Evolutionary conservation across 2,797 vertebrate genomes (phyloP), one percentile per base, ranked within the genome.

Genomic region (Cygnus olor): DNA sequence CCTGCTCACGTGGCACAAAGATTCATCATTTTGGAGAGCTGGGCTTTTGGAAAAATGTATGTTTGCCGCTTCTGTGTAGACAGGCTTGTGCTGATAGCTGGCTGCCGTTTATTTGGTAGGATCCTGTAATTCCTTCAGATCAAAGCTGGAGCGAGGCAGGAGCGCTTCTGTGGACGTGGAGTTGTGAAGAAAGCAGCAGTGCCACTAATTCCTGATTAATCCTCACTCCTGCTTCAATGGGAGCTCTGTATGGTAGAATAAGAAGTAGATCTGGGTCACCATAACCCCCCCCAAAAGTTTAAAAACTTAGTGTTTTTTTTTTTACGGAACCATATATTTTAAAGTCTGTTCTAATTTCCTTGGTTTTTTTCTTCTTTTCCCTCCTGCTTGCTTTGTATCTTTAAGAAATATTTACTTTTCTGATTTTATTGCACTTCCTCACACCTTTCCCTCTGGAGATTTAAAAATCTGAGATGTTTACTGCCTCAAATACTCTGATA

Each of bases 381-480:
- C 8, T 44, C 17, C 8, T 44, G 13, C 89, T 88, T 61, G 11
- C 32, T 90, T 90, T 73, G 40, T 80, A 42, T 94, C 83, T 94
- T 88, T 86, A 69, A 84, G 77, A 91, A 91, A 86, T 58, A 85
- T 56, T 49, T 82, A 63, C 73, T 94, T 91, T 80, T 88, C 73
- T 65, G 30, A 0, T 60, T 96, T 94, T 86, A 93, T 78, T 91
- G 60, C 5, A 32, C 68, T 93, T 96, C 91, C 92, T 95, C 74
- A 91, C 80, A 96, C 45, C 57, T 94, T 87, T 40, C 38, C 20
- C 78, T 82, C 58, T 66, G n/a, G 93, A 91, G 93, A 71, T 78
- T 89, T 85, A 74, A 80, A 94, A 92, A 90, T 83, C 44, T 64
- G 79, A 92, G 88, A 94, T 83, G 71, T 93, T 95, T 95, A 83